Base-by-base conservation (phyloP, 2,888 invertebrate genomes). In the Tromatobia lineatoria region DNA sequence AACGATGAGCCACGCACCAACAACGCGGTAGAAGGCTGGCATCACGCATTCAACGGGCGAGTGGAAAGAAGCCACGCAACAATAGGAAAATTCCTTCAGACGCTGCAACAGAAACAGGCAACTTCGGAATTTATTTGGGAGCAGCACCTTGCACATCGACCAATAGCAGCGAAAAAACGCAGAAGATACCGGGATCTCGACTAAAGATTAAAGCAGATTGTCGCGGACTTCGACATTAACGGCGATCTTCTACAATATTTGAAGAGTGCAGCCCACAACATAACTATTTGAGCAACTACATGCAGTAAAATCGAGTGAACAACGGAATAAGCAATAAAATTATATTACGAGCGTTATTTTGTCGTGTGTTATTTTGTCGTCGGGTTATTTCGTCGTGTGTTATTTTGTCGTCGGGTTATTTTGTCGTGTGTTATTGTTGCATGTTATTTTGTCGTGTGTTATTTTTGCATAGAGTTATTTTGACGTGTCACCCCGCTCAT, bases 1-100 rank as follows among this genome's bases (percentile, higher is more conserved):
- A 77, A 82, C 52, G 47, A 77, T 67, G 54, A 73, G 42, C 71
- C 77, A 50, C 54, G 77, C 13, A 66, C 80, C 13, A 80, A 80
- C 18, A 80, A 80, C 42, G 25, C 52, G 6, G 70, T 69, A 11
- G 59, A 69, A 50, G 54, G 67, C 1, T 59, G 61, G 38, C 59
- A 69, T 20, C 66, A 42, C 20, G 66, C 25, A 23, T 80, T 67
- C 38, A 67, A 67, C 18, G 47, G 11, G 20, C 42, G 59, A 7
- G 45, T 80, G 7, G 50, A 69, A 66, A 59, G 38, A n/a, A 34
- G 66, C 42, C 73, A 74, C 25, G 59, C 69, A 45, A 52, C 75
- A 11, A 67, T 80, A 13, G 54, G 29, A 29, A 29, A 29, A 29
- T 29, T 29, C 29, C 2, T 29, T 29, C 29, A 29, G 29, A 29